A percentile compares a stretch with the other conserved stretches of the same genome.
Conservation (phyloP, 2,113 vertebrate genomes). For the Myiozetetes cayanensis region DNA sequence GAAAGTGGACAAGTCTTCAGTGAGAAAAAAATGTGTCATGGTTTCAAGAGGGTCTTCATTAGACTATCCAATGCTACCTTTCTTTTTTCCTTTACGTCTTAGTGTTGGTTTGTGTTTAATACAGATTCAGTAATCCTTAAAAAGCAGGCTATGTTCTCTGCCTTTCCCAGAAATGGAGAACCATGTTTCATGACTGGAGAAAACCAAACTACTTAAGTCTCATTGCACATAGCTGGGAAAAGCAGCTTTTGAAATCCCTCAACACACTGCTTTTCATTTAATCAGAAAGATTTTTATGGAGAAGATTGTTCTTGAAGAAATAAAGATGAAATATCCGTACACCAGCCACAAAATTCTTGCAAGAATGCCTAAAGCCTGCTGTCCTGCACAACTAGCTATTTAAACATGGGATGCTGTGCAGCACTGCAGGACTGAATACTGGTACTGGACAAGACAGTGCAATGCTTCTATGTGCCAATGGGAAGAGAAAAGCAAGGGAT, state of each 20-base stretch:
- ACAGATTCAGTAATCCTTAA: neutral
- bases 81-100: neutral
- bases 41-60: neutral
- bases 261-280: neutral
- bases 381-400: neutral
- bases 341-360: neutral
- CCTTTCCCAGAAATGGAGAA: neutral
- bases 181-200: neutral
- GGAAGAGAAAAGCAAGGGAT: neutral
- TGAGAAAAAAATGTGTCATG: neutral
- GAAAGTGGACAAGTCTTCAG: neutral
- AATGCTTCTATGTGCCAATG: accelerated
- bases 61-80: neutral
- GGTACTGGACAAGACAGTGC: neutral
- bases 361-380: neutral
- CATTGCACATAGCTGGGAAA: neutral
- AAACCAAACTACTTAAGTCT: neutral
- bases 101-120: neutral
- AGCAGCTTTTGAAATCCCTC: neutral
- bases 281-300: neutral
- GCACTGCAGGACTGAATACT: neutral
- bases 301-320: neutral
- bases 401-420: neutral
- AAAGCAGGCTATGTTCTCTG: neutral
- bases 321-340: neutral